A percentile compares a stretch with the other conserved stretches of the same genome.
phyloP scores from a whole-genome alignment of 2,113 vertebrate genomes.

The Trichomycterus rosablanca region DNA sequence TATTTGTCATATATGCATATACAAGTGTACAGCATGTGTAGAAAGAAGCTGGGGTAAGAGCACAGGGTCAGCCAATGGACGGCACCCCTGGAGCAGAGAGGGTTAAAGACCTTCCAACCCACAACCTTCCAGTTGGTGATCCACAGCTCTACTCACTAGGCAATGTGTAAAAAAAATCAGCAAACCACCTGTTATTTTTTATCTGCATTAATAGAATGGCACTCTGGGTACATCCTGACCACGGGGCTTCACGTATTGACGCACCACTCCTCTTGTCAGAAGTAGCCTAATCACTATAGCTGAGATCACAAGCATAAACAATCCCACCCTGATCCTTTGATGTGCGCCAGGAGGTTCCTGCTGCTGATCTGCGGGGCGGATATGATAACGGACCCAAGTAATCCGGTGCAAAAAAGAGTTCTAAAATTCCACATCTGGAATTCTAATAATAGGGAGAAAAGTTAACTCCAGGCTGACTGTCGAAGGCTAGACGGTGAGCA shows the following conservation, averaged over 20 bases:
- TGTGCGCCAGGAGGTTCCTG: slow-evolving; percentile 35
- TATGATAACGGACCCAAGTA: slow-evolving; percentile 24
- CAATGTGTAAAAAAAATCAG: slow-evolving; percentile 1
- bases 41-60: too few relatives aligned
- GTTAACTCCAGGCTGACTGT: slow-evolving; percentile 16
- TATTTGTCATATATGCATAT: too few relatives aligned
- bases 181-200: neutral
- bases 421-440: slow-evolving; percentile 48
- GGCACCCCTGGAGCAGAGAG: too few relatives aligned
- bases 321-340: slow-evolving; percentile 40
- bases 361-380: slow-evolving; percentile 14
- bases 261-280: slow-evolving; percentile 22
- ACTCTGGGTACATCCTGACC: slow-evolving; percentile 21
- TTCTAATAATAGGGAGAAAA: slow-evolving; percentile 20
- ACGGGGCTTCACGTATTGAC: slow-evolving; percentile 19
- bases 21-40: too few relatives aligned
- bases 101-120: too few relatives aligned
- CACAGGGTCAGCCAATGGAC: too few relatives aligned
- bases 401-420: slow-evolving; percentile 38
- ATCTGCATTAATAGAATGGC: slow-evolving; percentile 12
- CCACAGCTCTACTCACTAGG: too few relatives aligned
- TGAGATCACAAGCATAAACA: slow-evolving; percentile 35
- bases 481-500: slow-evolving; percentile 2
- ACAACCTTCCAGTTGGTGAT: too few relatives aligned
- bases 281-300: slow-evolving; percentile 21